Conservation (phyloP, 2,888 invertebrate genomes). For the Heteropelma amictum region DNA sequence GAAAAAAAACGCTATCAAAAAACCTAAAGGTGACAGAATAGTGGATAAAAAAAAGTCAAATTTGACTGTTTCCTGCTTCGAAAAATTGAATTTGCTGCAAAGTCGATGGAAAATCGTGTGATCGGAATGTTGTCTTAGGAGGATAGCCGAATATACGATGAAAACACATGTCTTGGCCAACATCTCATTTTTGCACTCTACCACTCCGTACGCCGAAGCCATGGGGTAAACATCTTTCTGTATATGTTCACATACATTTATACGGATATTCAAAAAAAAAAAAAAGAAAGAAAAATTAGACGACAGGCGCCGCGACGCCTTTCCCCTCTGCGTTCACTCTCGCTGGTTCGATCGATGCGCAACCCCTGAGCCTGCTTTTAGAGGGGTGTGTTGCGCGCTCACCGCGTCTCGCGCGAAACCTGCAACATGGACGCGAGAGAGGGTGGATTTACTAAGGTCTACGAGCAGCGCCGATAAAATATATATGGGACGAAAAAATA, state of each 20-base stretch:
- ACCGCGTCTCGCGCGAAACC: constrained; percentile 60
- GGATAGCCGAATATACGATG: no score
- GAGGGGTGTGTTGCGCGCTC: constrained; percentile 67
- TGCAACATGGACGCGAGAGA: constrained; percentile 57
- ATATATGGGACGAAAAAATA: constrained; percentile 17
- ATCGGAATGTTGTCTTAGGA: no score
- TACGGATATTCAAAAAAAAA: constrained; percentile 64
- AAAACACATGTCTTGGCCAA: no score
- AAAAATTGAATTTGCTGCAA: no score
- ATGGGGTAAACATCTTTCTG: not conserved
- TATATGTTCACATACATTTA: not conserved
- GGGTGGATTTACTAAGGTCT: constrained; percentile 40
- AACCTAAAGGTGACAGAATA: no score
- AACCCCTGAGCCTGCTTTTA: constrained; percentile 52
- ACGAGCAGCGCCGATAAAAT: constrained; percentile 28
- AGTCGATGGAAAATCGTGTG: no score
- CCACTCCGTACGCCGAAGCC: not conserved
- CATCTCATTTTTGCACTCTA: not conserved
- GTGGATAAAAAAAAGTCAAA: no score
- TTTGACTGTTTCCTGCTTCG: no score
- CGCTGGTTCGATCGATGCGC: constrained; percentile 69
- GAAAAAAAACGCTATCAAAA: no score
- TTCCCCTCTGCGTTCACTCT: constrained; percentile 54
- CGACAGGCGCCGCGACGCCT: constrained; percentile 68
- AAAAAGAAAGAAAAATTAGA: no score